Conservation (phyloP, 2,797 vertebrate genomes). For the Halcyon badia region DNA sequence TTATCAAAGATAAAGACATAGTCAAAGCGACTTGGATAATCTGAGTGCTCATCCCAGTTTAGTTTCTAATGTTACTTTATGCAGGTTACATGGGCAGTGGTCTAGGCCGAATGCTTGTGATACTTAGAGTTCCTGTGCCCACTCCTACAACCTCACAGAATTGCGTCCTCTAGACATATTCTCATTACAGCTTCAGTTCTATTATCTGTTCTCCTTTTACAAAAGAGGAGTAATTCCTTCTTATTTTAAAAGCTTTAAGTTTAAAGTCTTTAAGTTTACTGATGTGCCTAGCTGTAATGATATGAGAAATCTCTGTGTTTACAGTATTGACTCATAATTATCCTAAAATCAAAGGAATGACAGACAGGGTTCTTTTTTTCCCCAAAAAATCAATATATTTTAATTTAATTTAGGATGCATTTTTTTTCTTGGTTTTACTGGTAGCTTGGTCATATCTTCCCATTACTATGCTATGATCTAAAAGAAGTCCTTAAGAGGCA, state of each 20-base stretch:
- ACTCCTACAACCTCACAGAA: background rate
- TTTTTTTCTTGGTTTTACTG: background rate
- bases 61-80: background rate
- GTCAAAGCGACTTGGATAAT: background rate
- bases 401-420: background rate
- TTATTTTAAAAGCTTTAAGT: background rate
- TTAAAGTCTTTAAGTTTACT: background rate
- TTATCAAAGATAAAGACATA: background rate
- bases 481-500: background rate
- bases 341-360: background rate
- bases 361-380: background rate
- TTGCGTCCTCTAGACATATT: background rate
- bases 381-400: no score
- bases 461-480: background rate
- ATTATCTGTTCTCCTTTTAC: background rate
- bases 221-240: background rate
- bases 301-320: background rate
- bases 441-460: background rate
- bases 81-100: background rate
- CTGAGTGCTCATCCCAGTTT: background rate
- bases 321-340: background rate
- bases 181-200: background rate
- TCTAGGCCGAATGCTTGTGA: background rate
- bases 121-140: background rate
- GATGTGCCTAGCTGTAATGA: background rate